phyloP scores from a whole-genome alignment of 2,113 vertebrate genomes.

The Aphelocoma coerulescens region DNA sequence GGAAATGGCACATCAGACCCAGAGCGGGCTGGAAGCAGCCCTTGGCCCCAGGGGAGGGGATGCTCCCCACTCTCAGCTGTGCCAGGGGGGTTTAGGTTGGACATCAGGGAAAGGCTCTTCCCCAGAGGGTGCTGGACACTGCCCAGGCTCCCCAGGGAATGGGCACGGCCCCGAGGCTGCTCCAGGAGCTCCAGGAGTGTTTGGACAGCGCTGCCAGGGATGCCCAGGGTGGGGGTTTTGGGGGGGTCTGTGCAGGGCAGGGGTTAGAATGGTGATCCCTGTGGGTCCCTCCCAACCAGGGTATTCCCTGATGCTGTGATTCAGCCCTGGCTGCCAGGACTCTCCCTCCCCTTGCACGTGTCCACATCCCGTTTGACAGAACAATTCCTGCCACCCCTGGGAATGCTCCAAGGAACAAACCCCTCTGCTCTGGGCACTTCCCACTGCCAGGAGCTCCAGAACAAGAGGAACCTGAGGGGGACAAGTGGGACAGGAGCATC shows the following conservation, averaged over 20 bases:
- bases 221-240: not conserved
- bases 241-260: not conserved
- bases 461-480: not conserved
- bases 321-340: not conserved
- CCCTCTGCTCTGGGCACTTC: not conserved
- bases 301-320: not conserved
- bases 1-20: accelerated
- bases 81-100: accelerated
- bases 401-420: not conserved
- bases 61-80: not conserved
- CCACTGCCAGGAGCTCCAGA: accelerated
- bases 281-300: not conserved
- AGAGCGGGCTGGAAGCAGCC: not conserved
- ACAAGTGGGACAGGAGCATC: not conserved
- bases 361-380: not conserved
- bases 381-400: not conserved
- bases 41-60: not conserved
- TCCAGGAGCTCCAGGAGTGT: not conserved
- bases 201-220: not conserved
- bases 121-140: not conserved
- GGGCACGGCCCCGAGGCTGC: not conserved
- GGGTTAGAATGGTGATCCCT: accelerated
- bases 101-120: accelerated
- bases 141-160: not conserved
- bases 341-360: too few species aligned